Evolutionary conservation across 2,797 vertebrate genomes (phyloP), one percentile per base, ranked within the genome.

Genomic region (Sibirionetta formosa): DNA sequence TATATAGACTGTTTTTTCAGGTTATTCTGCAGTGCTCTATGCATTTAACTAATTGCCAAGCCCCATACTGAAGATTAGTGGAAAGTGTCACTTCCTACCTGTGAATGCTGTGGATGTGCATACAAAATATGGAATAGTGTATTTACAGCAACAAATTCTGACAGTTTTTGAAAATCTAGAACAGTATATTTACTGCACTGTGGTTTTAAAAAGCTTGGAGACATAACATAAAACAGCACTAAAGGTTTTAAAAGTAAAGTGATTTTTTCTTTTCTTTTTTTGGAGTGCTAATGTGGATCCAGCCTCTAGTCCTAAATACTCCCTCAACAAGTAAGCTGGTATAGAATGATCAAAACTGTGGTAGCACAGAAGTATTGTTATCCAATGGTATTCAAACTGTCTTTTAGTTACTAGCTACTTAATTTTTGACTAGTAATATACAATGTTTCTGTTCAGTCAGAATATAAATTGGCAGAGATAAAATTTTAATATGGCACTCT

Each of bases 271-370:
- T 87, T 65, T 61, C 66, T 40, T 61, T 33, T 69, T 87, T 65
- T 61, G 36, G 38, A 81, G 9, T 36, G 38, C 9, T 92, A 51
- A 64, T 38, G 38, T 20, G 22, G 35, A 63, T 73, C 42, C 46
- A 88, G 9, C 9, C 57, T 83, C 60, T 85, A 14, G 54, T 48
- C 38, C 23, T 77, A 86, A 83, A 36, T 50, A 86, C 50, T 76
- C 3, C 13, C 26, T 4, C 20, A 81, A 36, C 6, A 40, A 87
- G 3, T 18, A 78, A 51, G 7, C 38, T 86, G 69, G 48, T 29
- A 29, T 2, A 64, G 50, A 53, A 48, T 44, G 48, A 56, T 3
- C 48, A 16, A 68, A 85, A 24, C 7, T 68, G 20, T 38, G 11
- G 20, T 38, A 40, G 27, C 46, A 82, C 23, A 71, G 53, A 78